phyloP scores from a whole-genome alignment of 2,113 vertebrate species.

The Triplophysa dalaica region DNA sequence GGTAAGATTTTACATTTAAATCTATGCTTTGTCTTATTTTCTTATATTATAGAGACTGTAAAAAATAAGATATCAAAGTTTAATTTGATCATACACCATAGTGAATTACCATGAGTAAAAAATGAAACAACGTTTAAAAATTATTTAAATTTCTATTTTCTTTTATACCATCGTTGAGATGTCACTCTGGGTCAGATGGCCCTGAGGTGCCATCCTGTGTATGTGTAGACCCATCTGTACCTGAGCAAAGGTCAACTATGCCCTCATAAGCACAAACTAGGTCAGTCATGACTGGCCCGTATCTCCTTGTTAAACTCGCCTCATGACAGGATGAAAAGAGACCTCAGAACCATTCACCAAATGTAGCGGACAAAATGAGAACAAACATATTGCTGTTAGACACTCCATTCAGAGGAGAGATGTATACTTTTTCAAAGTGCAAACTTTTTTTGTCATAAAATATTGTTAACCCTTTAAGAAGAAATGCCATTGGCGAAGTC shows the following conservation, averaged over 20 bases:
- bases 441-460: neutral
- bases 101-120: too few species aligned
- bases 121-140: neutral
- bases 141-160: neutral
- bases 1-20: too few species aligned
- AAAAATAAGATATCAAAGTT: too few species aligned
- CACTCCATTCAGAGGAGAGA: neutral
- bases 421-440: too few species aligned
- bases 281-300: slow-evolving; percentile 28
- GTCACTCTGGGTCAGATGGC: slow-evolving; percentile 8
- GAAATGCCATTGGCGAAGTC: neutral
- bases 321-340: slow-evolving; percentile 10
- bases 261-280: slow-evolving; percentile 23
- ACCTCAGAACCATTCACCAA: neutral
- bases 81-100: too few species aligned
- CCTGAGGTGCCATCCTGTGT: slow-evolving; percentile 4
- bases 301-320: slow-evolving; percentile 13
- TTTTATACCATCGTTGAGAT: neutral
- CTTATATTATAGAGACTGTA: too few species aligned
- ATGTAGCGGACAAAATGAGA: neutral
- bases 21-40: too few species aligned
- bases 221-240: slow-evolving; percentile 11
- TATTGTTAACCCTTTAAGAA: neutral
- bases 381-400: neutral
- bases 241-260: slow-evolving; percentile 37